Evolutionary conservation across 2,797 vertebrate genomes (phyloP), one percentile per base, ranked within the genome.

Genomic region (Glossophaga mutica): DNA sequence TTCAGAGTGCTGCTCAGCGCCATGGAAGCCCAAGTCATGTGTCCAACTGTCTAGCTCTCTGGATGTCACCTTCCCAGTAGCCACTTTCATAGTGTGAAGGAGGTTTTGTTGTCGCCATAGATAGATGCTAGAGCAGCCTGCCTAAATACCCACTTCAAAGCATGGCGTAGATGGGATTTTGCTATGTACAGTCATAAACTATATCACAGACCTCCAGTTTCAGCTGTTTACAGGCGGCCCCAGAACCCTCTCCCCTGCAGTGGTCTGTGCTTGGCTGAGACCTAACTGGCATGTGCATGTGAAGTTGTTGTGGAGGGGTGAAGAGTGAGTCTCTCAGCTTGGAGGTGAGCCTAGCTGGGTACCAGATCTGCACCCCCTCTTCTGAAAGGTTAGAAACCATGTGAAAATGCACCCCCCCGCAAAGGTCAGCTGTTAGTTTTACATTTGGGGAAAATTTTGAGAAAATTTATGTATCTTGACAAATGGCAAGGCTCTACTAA

Each of bases 391-490:
- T 89, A 71, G 48, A 67, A 82, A 52, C 37, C 26, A 10, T 21
- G 44, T 65, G 39, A 88, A 70, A 73, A 22, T 42, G 50, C 39
- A 21, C 76, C 29, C 11, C 57, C 11, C 9, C 12, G 0, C 62
- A 42, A 73, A 94, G 48, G 42, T 82, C n/a, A 91, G 37, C 89
- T 87, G 6, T 96, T 82, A 77, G 46, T 65, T 74, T 96, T 78
- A 86, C 76, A 46, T 93, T 65, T 76, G 9, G 74, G 59, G 46
- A 82, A 37, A 76, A 24, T 71, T 77, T 74, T 14, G 32, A 78
- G 48, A 68, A 29, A 88, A 77, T 39, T 55, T 50, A 16, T 52
- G 6, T 65, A 42, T 86, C 52, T 84, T 79, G 68, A 65, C 71
- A 81, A 48, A 88, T 87, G 67, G 21, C 24, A 34, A 52, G 34